These are phyloP conservation scores for Natrix natrix DNA, from an alignment of 2,797 vertebrate species.

Conservation along the genomic window DNA sequence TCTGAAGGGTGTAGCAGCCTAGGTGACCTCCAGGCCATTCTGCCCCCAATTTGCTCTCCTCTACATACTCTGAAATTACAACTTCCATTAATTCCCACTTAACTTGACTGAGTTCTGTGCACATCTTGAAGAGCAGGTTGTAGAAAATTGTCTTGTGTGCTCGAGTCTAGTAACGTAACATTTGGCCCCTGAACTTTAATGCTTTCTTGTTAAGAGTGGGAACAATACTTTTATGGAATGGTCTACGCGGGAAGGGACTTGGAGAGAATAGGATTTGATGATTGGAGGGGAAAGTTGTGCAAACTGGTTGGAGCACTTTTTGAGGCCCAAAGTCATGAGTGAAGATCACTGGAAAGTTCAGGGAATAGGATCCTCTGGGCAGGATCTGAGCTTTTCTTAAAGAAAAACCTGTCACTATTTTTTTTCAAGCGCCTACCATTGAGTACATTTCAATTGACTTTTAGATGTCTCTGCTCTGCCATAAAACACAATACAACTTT, in stretches of 20 bases:
- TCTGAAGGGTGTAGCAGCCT: not conserved
- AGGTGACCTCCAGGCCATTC: not conserved
- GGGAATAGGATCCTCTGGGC: not conserved
- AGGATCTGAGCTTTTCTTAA: not conserved
- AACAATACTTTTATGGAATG: not conserved
- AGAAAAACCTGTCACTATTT: not conserved
- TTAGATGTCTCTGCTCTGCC: not conserved
- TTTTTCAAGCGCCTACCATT: not conserved
- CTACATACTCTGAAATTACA: not conserved
- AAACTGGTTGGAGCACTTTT: not conserved
- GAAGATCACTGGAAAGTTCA: not conserved
- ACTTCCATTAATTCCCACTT: not conserved
- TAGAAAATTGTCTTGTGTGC: not conserved
- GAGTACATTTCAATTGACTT: not conserved
- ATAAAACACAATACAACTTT: not conserved
- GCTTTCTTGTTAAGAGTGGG: not conserved
- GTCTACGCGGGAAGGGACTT: not conserved
- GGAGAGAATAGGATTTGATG: not conserved
- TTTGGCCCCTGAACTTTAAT: not conserved
- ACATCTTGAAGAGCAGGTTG: not conserved
- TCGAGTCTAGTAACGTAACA: not conserved
- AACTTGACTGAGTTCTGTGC: not conserved
- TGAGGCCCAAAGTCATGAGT: not conserved
- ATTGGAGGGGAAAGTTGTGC: not conserved
- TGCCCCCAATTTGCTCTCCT: not conserved